Evolutionary conservation across 2,113 vertebrate genomes (phyloP).

Genomic region (Oncorhynchus nerka): DNA sequence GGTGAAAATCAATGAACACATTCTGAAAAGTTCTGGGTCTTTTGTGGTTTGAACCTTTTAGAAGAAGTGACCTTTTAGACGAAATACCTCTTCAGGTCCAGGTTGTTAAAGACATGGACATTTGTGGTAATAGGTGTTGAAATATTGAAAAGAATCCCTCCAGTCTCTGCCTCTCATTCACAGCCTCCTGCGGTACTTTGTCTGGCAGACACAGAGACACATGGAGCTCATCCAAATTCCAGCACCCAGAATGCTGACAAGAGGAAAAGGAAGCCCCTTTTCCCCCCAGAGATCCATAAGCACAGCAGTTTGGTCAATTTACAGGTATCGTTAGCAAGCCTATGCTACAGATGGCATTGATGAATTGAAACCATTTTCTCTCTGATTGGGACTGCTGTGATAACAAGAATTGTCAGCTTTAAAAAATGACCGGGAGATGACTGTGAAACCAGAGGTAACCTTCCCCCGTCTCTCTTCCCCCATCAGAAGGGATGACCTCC

Average conservation of each 20-base stretch:
- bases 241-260: constrained; percentile 30
- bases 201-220: constrained; percentile 36
- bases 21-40: constrained; percentile 34
- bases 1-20: constrained; percentile 51
- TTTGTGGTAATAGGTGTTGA: not conserved
- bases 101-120: too few relatives aligned
- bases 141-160: constrained; percentile 32
- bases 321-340: constrained; percentile 36
- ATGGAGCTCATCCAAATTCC: constrained; percentile 33
- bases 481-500: not conserved
- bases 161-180: constrained; percentile 34
- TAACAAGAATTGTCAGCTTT: constrained; percentile 12
- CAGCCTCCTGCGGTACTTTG: constrained; percentile 29
- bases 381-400: constrained; percentile 13
- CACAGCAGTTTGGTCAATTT: constrained; percentile 16
- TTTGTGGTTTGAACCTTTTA: constrained; percentile 40
- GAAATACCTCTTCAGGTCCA: not conserved
- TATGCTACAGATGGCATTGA: constrained; percentile 32
- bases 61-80: constrained; percentile 27
- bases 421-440: not conserved
- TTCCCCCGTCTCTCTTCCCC: not conserved
- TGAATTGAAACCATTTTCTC: constrained; percentile 36
- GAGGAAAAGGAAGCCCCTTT: not conserved
- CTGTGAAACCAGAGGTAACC: constrained; percentile 6
- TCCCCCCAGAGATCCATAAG: constrained; percentile 18